Conservation (phyloP, 2,888 invertebrate genomes). For the Chloroclystis v-ata region DNA sequence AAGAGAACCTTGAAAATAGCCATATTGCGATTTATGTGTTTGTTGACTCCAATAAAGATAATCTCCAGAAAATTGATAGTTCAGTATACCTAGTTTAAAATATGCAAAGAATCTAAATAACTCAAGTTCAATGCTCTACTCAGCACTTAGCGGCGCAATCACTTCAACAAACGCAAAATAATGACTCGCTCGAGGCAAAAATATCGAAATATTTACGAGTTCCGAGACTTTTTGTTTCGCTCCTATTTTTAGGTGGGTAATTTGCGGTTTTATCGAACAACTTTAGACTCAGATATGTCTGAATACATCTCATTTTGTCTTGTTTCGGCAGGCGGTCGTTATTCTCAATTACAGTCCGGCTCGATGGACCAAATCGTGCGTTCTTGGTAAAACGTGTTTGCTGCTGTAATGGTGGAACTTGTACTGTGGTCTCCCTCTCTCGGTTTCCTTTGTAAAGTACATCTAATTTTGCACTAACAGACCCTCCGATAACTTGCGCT, state of each 20-base stretch:
- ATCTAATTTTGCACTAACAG: too few relatives aligned
- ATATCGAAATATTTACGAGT: slow-evolving; percentile 68
- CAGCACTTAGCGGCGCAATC: slow-evolving; percentile 56
- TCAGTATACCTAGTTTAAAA: slow-evolving; percentile 29
- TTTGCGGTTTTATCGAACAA: slow-evolving; percentile 44
- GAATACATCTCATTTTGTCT: slow-evolving; percentile 47
- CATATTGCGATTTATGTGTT: slow-evolving; percentile 10
- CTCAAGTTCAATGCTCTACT: slow-evolving; percentile 63
- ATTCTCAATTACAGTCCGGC: slow-evolving; percentile 46
- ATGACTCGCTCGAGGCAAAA: slow-evolving; percentile 57
- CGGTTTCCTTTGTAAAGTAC: slow-evolving; percentile 23
- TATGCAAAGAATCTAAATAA: slow-evolving; percentile 36
- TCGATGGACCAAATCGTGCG: slow-evolving; percentile 55
- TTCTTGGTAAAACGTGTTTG: slow-evolving; percentile 60
- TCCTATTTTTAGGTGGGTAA: slow-evolving; percentile 50
- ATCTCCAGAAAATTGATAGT: slow-evolving; percentile 17
- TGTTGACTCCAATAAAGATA: slow-evolving; percentile 11
- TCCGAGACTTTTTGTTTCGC: slow-evolving; percentile 57
- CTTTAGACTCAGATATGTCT: slow-evolving; percentile 44
- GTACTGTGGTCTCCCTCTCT: slow-evolving; percentile 49
- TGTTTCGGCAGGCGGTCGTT: slow-evolving; percentile 37
- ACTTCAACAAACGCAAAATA: slow-evolving; percentile 65
- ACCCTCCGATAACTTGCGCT: slow-evolving; percentile 26
- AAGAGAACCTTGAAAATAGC: too few relatives aligned
- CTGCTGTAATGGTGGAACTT: slow-evolving; percentile 61